Percentiles rank a stretch among this genome's conserved stretches.
Conservation (phyloP, 2,888 invertebrate genomes). For the Meloe dianella region DNA sequence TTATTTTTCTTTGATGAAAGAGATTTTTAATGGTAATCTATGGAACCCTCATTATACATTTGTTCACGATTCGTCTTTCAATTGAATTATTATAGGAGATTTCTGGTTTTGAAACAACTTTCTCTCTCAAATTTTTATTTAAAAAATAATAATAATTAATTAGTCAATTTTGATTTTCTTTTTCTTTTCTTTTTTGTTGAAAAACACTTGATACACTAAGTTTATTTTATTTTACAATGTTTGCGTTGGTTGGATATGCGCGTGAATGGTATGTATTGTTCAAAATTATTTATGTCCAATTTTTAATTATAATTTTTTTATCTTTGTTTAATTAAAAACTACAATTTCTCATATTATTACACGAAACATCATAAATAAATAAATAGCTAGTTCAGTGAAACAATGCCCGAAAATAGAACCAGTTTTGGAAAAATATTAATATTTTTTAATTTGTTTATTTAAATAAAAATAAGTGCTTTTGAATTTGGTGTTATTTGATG, state of each 20-base stretch:
- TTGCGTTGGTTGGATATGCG: slow-evolving; percentile 60
- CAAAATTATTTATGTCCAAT: slow-evolving; percentile 39
- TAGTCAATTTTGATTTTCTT: no score
- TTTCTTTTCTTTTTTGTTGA: slow-evolving; percentile 16
- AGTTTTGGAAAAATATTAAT: slow-evolving; percentile 56
- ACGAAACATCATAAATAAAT: slow-evolving; percentile 16
- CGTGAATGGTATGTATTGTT: slow-evolving; percentile 61
- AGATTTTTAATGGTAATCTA: background rate
- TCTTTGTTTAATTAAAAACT: slow-evolving; percentile 26
- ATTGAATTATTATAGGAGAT: background rate
- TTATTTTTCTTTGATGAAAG: background rate
- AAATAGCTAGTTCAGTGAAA: slow-evolving; percentile 56
- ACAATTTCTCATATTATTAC: background rate
- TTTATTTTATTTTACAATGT: slow-evolving; percentile 60
- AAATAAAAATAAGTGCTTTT: slow-evolving; percentile 4
- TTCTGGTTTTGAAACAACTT: background rate
- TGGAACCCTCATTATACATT: background rate
- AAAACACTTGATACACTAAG: slow-evolving; percentile 58
- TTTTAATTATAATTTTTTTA: slow-evolving; percentile 24
- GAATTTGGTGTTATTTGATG: background rate
- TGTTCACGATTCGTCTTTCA: background rate
- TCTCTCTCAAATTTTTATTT: background rate
- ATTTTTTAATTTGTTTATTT: background rate
- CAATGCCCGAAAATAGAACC: slow-evolving; percentile 57
- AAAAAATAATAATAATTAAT: slow-evolving; percentile 2